phyloP scores from a whole-genome alignment of 2,797 vertebrate species.

The Microctenopoma lineatum region DNA sequence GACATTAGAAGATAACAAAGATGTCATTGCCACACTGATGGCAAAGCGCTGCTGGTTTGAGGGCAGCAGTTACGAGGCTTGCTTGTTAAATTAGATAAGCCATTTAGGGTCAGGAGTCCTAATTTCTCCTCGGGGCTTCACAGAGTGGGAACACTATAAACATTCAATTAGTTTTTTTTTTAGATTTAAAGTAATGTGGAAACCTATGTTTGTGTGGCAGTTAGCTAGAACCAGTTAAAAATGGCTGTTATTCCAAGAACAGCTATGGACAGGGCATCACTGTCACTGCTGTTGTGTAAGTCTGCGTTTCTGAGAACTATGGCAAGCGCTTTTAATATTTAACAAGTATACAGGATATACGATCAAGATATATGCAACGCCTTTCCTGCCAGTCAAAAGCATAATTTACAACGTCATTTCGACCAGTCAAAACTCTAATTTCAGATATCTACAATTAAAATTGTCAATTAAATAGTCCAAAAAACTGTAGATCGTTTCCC shows the following conservation, averaged over 20 bases:
- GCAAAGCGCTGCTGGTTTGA: conserved; percentile 30
- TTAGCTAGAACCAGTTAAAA: conserved; percentile 17
- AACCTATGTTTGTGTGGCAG: conserved; percentile 51
- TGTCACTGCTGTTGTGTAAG: neutral
- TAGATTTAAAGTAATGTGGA: conserved; percentile 49
- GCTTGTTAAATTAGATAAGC: conserved; percentile 28
- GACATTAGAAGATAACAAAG: conserved; percentile 7
- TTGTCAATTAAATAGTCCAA: no score
- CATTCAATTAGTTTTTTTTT: conserved; percentile 43
- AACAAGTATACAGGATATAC: no score
- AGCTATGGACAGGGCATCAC: neutral
- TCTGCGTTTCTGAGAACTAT: neutral
- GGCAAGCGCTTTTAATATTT: no score
- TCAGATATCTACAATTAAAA: no score
- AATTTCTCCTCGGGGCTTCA: conserved; percentile 32
- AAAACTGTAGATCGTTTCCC: no score
- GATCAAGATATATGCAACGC: no score
- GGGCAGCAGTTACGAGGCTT: conserved; percentile 17
- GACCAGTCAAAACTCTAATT: no score
- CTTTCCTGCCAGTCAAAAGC: no score
- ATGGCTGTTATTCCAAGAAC: conserved; percentile 33
- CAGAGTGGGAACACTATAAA: conserved; percentile 16
- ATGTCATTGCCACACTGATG: conserved; percentile 20
- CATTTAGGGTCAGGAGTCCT: conserved; percentile 30
- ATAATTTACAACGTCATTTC: no score